Percentiles rank a stretch among this genome's conserved stretches.
Conservation (phyloP, 2,113 vertebrate species). For the Cheilinus undulatus region DNA sequence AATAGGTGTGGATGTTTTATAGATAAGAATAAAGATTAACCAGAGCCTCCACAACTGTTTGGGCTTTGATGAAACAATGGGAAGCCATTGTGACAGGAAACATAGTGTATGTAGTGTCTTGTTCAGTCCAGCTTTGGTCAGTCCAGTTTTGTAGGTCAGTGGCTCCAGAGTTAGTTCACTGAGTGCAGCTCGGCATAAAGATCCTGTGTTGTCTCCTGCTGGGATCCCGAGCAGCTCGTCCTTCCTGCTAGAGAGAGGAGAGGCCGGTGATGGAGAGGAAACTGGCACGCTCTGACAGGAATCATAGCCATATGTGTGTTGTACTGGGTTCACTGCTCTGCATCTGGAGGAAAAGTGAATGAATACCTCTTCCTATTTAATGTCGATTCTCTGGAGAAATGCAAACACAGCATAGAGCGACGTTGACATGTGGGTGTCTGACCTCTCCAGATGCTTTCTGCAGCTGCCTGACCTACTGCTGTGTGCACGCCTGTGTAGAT, state of each 20-base stretch:
- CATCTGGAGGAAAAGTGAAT: slow-evolving; percentile 56
- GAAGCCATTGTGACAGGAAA: slow-evolving; percentile 37
- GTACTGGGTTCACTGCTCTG: slow-evolving; percentile 32
- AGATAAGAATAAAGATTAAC: background rate
- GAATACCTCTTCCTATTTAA: slow-evolving; percentile 51
- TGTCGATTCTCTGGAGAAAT: slow-evolving; percentile 51
- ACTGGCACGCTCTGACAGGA: slow-evolving; percentile 43
- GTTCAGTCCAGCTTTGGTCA: slow-evolving; percentile 23
- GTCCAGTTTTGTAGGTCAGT: slow-evolving; percentile 61
- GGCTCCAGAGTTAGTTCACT: slow-evolving; percentile 61
- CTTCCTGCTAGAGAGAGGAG: slow-evolving; percentile 58
- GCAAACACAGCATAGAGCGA: slow-evolving; percentile 45
- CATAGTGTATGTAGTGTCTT: slow-evolving; percentile 14
- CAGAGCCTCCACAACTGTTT: background rate
- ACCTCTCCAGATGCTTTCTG: slow-evolving; percentile 71
- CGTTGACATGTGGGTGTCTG: slow-evolving; percentile 51
- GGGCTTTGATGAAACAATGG: slow-evolving; percentile 18
- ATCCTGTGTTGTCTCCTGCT: slow-evolving; percentile 51
- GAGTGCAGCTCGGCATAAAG: slow-evolving; percentile 55
- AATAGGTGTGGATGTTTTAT: background rate
- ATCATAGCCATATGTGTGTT: slow-evolving; percentile 42
- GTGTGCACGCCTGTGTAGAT: slow-evolving; percentile 22
- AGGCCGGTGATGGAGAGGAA: slow-evolving; percentile 21
- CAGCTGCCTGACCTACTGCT: slow-evolving; percentile 64
- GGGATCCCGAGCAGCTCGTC: slow-evolving; percentile 52